Percentiles rank a stretch among this genome's conserved stretches.
Evolutionary conservation across 2,888 invertebrate genomes (phyloP).

Genomic region (Netelia melanura): DNA sequence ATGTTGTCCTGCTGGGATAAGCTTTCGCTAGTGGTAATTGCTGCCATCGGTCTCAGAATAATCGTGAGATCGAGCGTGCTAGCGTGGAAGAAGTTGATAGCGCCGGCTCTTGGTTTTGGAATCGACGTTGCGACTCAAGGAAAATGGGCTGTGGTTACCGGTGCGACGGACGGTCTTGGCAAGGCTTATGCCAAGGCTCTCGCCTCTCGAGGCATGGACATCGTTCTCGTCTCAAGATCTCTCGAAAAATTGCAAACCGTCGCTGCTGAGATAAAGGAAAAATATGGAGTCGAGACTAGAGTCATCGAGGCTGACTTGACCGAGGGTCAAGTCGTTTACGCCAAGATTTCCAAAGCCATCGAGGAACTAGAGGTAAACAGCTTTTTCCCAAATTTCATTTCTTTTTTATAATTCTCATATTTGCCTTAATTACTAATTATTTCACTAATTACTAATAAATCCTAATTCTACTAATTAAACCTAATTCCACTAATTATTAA

Average conservation of each 20-base stretch:
- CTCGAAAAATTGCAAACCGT: constrained; percentile 90
- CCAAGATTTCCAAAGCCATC: constrained; percentile 89
- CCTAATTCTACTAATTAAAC: too few relatives aligned
- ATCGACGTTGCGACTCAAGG: constrained; percentile 80
- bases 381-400: constrained; percentile 19
- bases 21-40: constrained; percentile 78
- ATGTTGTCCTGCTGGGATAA: constrained; percentile 82
- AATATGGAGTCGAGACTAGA: constrained; percentile 91
- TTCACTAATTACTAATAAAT: too few relatives aligned
- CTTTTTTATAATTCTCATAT: not conserved
- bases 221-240: constrained; percentile 93
- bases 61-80: constrained; percentile 75
- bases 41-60: constrained; percentile 79
- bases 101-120: constrained; percentile 79
- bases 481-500: too few relatives aligned
- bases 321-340: constrained; percentile 90
- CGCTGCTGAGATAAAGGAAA: constrained; percentile 90
- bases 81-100: constrained; percentile 81
- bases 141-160: constrained; percentile 90
- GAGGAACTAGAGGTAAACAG: constrained; percentile 85
- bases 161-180: constrained; percentile 95
- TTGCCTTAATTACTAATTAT: too few relatives aligned
- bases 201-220: constrained; percentile 91
- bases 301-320: constrained; percentile 94
- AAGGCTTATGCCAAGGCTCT: constrained; percentile 93